A percentile compares a stretch with the other conserved stretches of the same genome.
Conservation (phyloP, 2,797 vertebrate genomes). For the Sebastes glaucus region DNA sequence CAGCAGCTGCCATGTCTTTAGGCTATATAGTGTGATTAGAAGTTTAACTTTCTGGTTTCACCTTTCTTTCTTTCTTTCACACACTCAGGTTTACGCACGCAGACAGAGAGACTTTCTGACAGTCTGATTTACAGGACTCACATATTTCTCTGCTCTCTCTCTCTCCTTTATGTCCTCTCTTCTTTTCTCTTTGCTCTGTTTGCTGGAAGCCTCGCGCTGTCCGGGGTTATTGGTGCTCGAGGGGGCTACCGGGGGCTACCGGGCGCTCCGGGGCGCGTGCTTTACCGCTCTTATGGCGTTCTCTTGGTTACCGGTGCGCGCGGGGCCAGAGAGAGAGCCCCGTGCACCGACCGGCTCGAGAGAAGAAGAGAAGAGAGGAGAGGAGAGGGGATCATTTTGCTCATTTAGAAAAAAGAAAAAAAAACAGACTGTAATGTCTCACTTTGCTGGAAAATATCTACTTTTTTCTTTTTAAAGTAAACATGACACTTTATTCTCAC, state of each 20-base stretch:
- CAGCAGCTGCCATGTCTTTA: neutral
- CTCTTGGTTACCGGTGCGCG: slow-evolving; percentile 90
- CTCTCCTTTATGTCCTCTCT: slow-evolving; percentile 74
- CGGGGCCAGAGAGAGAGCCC: slow-evolving; percentile 47
- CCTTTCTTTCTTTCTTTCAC: slow-evolving; percentile 6
- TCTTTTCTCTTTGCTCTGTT: slow-evolving; percentile 77
- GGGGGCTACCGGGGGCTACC: slow-evolving; percentile 84
- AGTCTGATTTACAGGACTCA: slow-evolving; percentile 90
- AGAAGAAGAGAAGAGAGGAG: slow-evolving; percentile 8
- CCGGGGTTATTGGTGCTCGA: slow-evolving; percentile 78
- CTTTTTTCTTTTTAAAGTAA: neutral
- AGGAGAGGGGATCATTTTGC: slow-evolving; percentile 14
- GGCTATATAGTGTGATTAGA: neutral
- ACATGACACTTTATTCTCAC: neutral
- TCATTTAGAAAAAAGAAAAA: neutral
- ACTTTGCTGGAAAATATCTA: neutral
- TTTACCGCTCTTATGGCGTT: slow-evolving; percentile 88
- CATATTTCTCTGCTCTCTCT: slow-evolving; percentile 71
- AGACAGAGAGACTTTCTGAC: slow-evolving; percentile 74
- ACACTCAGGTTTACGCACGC: slow-evolving; percentile 49
- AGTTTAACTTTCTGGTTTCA: slow-evolving; percentile 28
- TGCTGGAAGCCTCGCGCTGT: slow-evolving; percentile 85
- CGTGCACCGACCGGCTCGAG: slow-evolving; percentile 28
- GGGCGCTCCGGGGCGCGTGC: slow-evolving; percentile 85
- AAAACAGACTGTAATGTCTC: slow-evolving; percentile 9